Evolutionary conservation across 2,888 invertebrate species (phyloP).

Genomic region (Heliconius ismenius): DNA sequence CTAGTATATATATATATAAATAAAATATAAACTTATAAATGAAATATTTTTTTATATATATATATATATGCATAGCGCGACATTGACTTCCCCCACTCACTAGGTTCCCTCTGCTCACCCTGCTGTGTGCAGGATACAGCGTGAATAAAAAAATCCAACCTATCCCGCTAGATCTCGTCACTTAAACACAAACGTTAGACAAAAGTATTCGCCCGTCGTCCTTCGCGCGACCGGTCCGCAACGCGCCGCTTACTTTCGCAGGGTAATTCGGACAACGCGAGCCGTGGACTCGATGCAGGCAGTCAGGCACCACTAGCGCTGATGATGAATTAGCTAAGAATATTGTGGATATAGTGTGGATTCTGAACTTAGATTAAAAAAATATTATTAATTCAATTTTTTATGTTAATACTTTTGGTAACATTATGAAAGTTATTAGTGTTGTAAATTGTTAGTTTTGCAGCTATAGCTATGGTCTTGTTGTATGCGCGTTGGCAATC

Average conservation of each 20-base stretch:
- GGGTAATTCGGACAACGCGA: slow-evolving; percentile 56
- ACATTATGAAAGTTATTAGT: neutral
- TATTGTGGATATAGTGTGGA: slow-evolving; percentile 24
- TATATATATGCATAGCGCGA: no score
- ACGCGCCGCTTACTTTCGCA: slow-evolving; percentile 55
- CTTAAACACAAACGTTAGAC: slow-evolving; percentile 61
- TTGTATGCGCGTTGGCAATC: neutral
- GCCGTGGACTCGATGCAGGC: slow-evolving; percentile 47
- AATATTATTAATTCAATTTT: slow-evolving; percentile 4
- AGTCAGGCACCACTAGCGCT: slow-evolving; percentile 41
- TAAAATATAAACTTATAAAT: no score
- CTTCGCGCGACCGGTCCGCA: slow-evolving; percentile 75
- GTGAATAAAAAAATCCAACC: neutral
- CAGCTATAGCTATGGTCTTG: no score
- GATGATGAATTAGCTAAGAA: slow-evolving; percentile 42
- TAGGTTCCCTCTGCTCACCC: no score
- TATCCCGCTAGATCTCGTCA: slow-evolving; percentile 48
- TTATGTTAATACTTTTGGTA: neutral
- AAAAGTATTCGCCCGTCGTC: slow-evolving; percentile 71
- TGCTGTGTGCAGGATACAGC: no score
- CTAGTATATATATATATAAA: no score
- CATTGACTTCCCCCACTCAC: no score
- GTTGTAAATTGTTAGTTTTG: neutral
- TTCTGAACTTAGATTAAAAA: neutral
- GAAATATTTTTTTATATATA: no score